Percentiles rank a stretch among this genome's conserved stretches.
phyloP scores from a whole-genome alignment of 2,113 vertebrate species.

The Odocoileus virginianus region DNA sequence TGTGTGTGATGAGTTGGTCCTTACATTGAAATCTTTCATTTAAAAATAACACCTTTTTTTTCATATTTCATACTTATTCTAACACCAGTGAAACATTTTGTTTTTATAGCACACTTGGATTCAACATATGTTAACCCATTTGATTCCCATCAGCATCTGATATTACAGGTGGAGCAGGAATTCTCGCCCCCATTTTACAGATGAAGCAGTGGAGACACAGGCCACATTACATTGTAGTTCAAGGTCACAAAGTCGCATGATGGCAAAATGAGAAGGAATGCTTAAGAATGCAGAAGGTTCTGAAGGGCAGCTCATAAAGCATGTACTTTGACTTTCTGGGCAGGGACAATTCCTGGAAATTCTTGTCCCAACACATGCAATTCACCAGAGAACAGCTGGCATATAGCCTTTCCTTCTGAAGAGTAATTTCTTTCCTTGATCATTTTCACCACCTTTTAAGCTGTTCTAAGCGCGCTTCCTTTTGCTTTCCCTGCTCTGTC shows the following conservation, averaged over 20 bases:
- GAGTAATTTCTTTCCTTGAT: not conserved
- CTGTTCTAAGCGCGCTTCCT: not conserved
- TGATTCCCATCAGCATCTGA: not conserved
- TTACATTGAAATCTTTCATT: not conserved
- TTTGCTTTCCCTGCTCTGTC: not conserved
- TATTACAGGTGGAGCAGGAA: not conserved
- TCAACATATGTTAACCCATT: rapidly evolving
- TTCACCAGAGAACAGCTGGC: not conserved
- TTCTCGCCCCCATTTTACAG: rapidly evolving
- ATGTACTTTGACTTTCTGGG: not conserved
- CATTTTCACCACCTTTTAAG: not conserved
- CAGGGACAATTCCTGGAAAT: not conserved
- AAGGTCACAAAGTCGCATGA: not conserved
- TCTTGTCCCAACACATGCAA: not conserved
- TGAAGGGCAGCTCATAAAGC: not conserved
- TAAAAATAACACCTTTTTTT: not conserved
- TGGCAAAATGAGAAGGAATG: not conserved
- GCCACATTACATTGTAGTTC: rapidly evolving
- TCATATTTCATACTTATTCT: too few species aligned
- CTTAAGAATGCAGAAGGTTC: not conserved
- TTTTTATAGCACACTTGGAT: not conserved
- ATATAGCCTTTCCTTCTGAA: not conserved
- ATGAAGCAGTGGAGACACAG: rapidly evolving
- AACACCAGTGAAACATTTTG: too few species aligned
- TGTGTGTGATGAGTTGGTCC: not conserved